These are phyloP conservation scores for Pollachius pollachius DNA, from an alignment of 2,113 vertebrate genomes.

Conservation along the genomic window DNA sequence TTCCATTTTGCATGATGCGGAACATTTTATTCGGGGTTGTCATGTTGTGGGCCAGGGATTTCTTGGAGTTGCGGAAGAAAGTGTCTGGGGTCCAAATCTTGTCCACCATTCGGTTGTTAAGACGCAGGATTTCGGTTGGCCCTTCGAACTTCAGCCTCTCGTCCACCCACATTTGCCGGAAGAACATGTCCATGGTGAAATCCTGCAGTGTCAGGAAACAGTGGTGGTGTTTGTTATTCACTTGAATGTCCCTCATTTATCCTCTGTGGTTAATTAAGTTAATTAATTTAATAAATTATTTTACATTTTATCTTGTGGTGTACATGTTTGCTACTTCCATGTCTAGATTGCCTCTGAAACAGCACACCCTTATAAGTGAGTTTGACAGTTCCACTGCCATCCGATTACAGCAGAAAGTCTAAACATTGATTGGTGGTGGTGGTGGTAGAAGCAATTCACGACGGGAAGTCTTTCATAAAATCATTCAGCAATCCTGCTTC, in stretches of 20 bases:
- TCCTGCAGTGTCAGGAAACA: slow-evolving; percentile 56
- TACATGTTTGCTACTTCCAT: background rate
- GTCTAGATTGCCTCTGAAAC: background rate
- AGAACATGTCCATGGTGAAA: slow-evolving; percentile 81
- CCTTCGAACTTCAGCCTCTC: slow-evolving; percentile 76
- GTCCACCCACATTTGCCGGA: slow-evolving; percentile 82
- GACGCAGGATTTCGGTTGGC: slow-evolving; percentile 72
- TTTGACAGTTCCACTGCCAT: background rate
- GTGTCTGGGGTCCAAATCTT: slow-evolving; percentile 82
- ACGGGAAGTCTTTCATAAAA: slow-evolving; percentile 59
- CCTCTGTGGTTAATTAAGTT: too few relatives aligned
- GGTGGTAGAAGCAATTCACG: slow-evolving; percentile 59
- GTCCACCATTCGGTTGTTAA: slow-evolving; percentile 80
- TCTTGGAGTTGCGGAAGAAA: slow-evolving; percentile 78
- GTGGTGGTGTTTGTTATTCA: too few relatives aligned
- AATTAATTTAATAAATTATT: too few relatives aligned
- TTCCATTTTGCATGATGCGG: slow-evolving; percentile 81
- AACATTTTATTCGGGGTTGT: slow-evolving; percentile 81
- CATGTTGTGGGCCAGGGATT: slow-evolving; percentile 76
- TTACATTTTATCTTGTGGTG: background rate
- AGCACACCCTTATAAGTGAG: background rate
- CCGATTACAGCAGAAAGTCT: slow-evolving; percentile 29
- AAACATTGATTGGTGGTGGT: slow-evolving; percentile 30
- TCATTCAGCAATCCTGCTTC: slow-evolving; percentile 54
- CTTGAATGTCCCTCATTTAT: too few relatives aligned